Evolutionary conservation across 2,797 vertebrate genomes (phyloP).

Genomic region (Myotis findleyi): DNA sequence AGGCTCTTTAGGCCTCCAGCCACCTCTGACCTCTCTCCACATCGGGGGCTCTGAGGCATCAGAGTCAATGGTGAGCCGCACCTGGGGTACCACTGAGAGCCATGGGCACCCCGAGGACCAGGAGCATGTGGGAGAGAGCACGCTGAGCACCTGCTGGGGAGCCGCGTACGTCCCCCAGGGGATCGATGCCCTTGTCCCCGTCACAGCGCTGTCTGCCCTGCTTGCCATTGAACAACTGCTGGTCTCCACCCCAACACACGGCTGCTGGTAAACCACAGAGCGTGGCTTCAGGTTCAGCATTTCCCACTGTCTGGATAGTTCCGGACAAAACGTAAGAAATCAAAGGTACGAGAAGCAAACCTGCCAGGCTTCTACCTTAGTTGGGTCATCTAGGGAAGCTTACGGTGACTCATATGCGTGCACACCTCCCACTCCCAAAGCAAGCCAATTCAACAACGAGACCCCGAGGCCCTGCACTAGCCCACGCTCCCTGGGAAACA

Average conservation of each 20-base stretch:
- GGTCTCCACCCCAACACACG: background rate
- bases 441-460: rapidly evolving
- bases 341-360: background rate
- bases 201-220: background rate
- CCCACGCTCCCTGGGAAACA: rapidly evolving
- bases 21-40: background rate
- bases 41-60: background rate
- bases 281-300: rapidly evolving
- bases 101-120: rapidly evolving
- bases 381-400: background rate
- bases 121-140: rapidly evolving
- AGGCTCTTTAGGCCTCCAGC: background rate
- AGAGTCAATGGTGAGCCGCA: background rate
- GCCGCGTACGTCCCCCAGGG: rapidly evolving
- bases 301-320: background rate
- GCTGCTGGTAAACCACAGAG: background rate
- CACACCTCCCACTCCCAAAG: background rate
- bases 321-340: background rate
- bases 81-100: background rate
- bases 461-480: rapidly evolving
- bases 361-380: background rate
- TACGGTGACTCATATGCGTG: background rate
- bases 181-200: background rate
- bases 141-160: rapidly evolving
- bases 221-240: background rate